Percentiles rank a stretch among this genome's conserved stretches.
These are phyloP conservation scores for Cheilosia soror DNA, from an alignment of 2,888 invertebrate genomes.

Conservation along the genomic window DNA sequence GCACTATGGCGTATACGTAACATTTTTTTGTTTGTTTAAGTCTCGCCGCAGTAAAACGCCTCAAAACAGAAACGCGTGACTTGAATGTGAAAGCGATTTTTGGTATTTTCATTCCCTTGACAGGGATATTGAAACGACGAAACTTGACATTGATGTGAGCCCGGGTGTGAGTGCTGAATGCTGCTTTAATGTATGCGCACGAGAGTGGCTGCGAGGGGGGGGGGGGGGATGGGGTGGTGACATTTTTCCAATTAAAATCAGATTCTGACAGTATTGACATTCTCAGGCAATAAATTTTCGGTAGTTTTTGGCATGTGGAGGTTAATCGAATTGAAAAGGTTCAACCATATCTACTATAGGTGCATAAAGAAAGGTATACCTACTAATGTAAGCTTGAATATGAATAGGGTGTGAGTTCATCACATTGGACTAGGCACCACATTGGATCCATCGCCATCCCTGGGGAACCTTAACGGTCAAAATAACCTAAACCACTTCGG, in stretches of 20 bases:
- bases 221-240: no score
- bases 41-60: constrained; percentile 23
- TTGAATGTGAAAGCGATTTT: constrained; percentile 26
- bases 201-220: neutral
- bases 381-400: no score
- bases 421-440: no score
- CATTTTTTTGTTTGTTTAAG: constrained; percentile 1
- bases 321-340: neutral
- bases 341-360: no score
- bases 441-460: no score
- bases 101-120: constrained; percentile 21
- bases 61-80: constrained; percentile 42
- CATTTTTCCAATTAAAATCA: constrained; percentile 29
- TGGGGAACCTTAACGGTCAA: no score
- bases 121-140: constrained; percentile 15
- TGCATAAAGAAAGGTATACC: no score
- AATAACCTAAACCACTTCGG: no score
- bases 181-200: constrained; percentile 10
- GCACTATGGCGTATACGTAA: constrained; percentile 35
- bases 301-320: neutral
- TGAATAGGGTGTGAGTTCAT: no score
- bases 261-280: constrained; percentile 28
- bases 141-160: constrained; percentile 20
- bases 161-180: no score
- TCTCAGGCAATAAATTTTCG: neutral